Conservation (phyloP, 2,888 invertebrate species). For the Phortica okadai region DNA sequence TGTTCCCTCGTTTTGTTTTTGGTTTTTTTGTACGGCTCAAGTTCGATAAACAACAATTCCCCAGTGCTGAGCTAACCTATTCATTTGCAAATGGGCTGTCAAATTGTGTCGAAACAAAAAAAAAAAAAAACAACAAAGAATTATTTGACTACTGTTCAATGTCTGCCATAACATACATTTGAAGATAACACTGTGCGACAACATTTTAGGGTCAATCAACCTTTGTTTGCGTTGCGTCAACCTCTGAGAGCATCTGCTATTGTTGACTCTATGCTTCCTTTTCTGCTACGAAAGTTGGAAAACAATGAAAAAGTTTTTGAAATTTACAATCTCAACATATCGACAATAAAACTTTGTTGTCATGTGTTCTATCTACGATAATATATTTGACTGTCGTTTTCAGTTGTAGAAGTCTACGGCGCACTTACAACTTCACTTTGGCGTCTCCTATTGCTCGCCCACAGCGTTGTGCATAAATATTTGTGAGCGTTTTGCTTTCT, state of each 20-base stretch:
- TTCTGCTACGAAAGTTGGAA: no score
- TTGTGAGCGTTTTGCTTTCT: slow-evolving; percentile 64
- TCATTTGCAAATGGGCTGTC: slow-evolving; percentile 10
- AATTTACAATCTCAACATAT: neutral
- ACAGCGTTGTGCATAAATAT: slow-evolving; percentile 61
- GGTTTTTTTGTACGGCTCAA: neutral
- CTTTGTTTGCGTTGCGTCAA: slow-evolving; percentile 1
- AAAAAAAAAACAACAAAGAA: no score
- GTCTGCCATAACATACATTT: no score
- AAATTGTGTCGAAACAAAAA: neutral
- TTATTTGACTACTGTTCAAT: no score
- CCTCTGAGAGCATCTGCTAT: no score
- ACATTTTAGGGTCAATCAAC: no score
- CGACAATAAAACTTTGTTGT: neutral
- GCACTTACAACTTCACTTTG: slow-evolving; percentile 28
- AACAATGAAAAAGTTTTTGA: neutral
- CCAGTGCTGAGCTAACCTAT: neutral
- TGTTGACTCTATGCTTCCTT: no score
- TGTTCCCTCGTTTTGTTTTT: neutral
- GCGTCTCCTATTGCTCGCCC: slow-evolving; percentile 5
- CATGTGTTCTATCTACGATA: neutral
- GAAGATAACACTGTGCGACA: no score
- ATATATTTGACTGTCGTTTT: neutral
- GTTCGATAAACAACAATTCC: neutral
- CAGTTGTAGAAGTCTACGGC: neutral